Conservation (phyloP, 2,888 invertebrate species). For the Herminia tarsipennalis region DNA sequence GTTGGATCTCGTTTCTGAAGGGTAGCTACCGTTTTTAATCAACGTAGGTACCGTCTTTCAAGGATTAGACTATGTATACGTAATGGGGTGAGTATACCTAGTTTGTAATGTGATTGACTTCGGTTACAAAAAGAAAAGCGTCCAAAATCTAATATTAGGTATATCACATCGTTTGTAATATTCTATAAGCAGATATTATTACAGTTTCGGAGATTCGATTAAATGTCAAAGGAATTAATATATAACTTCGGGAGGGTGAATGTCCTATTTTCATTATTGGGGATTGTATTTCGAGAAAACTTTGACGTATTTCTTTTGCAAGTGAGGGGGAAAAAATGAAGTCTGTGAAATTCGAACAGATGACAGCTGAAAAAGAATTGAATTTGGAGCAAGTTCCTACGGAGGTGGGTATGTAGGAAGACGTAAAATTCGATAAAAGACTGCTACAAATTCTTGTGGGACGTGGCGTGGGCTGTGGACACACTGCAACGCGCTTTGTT, state of each 20-base stretch:
- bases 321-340: constrained; percentile 43
- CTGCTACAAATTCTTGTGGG: constrained; percentile 48
- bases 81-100: constrained; percentile 11
- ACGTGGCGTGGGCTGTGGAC: constrained; percentile 24
- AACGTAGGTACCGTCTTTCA: constrained; percentile 17
- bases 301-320: constrained; percentile 60
- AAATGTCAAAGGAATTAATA: constrained; percentile 30
- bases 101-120: neutral
- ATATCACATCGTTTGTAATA: no score
- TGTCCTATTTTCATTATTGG: constrained; percentile 46
- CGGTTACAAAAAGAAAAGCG: no score
- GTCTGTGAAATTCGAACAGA: constrained; percentile 55
- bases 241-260: constrained; percentile 25
- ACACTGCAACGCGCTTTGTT: constrained; percentile 24
- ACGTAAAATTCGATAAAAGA: constrained; percentile 44
- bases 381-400: constrained; percentile 52
- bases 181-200: no score
- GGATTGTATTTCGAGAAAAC: constrained; percentile 58
- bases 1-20: constrained; percentile 32
- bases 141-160: no score
- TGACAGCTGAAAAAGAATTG: constrained; percentile 70
- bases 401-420: constrained; percentile 28
- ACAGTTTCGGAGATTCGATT: no score
- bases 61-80: constrained; percentile 23
- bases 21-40: constrained; percentile 43